Evolutionary conservation across 1,140 invertebrate species (phyloP), one percentile per base, ranked within the genome.

Genomic region (Parapsyche elsis): DNA sequence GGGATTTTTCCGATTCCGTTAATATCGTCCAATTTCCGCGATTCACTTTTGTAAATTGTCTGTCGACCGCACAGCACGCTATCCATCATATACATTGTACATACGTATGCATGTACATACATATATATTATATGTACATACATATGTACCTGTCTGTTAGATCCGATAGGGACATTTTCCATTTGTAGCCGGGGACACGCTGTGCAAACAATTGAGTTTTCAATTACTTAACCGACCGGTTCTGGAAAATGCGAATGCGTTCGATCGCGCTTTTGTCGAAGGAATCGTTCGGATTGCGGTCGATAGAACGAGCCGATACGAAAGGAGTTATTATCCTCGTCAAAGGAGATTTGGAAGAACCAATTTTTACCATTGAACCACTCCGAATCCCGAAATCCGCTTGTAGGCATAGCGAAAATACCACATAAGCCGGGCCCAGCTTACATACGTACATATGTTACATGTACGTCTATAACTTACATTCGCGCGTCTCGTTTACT

Each of bases 141-240:
- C 14, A 67, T 12, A 26, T 12, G 12, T 12, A 67, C 24, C 9
- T 67, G 16, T 21, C 57, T 12, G 64, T 67, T 14, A 9, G 19
- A n/a, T 26, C 24, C 2, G 21, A 30, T 67, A 30, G 71, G 71
- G 16, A 21, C 44, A 45, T 45, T 73, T 24, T 46, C 71, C 71
- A 46, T 73, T 53, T 45, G 44, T 53, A 45, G 44, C 38, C 61
- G 61, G 21, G 21, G n/a, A 16, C 38, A 53, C 38, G 5, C 44
- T 45, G 71, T 24, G 71, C 46, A 73, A 73, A 73, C 71, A 73
- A 73, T 73, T 23, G 71, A 73, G 71, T 73, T 73, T 73, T 73
- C 71, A 73, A 73, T 73, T 73, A 73, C 71, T 73, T 73, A 46
- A 38, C 16, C 12, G 61, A 23, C 44, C 19, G 38, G 46, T 71